Conservation (phyloP, 2,797 vertebrate species). For the Enteromius paludinosus region DNA sequence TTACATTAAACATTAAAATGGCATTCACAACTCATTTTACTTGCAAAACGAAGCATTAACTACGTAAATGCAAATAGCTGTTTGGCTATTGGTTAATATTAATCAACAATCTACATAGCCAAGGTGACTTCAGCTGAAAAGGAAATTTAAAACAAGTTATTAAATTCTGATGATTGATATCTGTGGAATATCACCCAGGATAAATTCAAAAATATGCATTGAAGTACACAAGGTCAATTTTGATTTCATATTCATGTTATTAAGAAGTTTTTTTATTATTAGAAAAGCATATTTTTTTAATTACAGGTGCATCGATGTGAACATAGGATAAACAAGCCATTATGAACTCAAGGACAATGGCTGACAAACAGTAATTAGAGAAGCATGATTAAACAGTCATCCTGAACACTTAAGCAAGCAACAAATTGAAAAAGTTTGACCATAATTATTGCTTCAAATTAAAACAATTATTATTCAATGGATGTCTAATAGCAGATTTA, state of each 20-base stretch:
- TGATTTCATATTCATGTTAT: neutral
- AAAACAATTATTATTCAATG: constrained; percentile 46
- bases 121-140: neutral
- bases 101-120: neutral
- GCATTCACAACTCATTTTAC: constrained; percentile 6
- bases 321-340: constrained; percentile 38
- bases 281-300: neutral
- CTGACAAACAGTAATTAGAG: constrained; percentile 47
- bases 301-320: constrained; percentile 24
- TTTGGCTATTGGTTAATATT: constrained; percentile 11
- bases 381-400: constrained; percentile 45
- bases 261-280: neutral
- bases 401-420: constrained; percentile 13
- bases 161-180: neutral
- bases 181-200: neutral
- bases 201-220: neutral
- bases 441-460: constrained; percentile 49
- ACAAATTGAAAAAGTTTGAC: constrained; percentile 47
- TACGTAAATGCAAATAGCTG: neutral
- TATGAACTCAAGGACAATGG: constrained; percentile 47
- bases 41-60: constrained; percentile 1
- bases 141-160: constrained; percentile 3
- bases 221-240: neutral
- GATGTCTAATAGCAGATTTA: constrained; percentile 41
- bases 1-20: neutral